Conservation (phyloP, 2,888 invertebrate species). For the Eupithecia dodoneata region DNA sequence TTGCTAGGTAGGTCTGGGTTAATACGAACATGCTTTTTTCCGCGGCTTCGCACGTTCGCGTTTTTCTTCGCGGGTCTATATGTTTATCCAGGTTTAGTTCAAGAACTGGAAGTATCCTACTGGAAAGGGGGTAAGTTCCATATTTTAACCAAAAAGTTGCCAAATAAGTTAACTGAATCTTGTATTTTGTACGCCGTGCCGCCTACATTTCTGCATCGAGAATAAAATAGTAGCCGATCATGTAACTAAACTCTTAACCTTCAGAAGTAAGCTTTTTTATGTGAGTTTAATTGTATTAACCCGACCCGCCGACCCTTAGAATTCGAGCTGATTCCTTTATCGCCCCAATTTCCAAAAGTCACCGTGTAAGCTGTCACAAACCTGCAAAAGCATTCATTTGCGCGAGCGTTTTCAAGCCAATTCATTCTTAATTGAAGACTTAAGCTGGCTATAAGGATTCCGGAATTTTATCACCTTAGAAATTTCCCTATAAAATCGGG, state of each 20-base stretch:
- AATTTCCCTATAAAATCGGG: conserved; percentile 53
- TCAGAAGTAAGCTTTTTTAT: neutral
- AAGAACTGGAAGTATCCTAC: too few relatives aligned
- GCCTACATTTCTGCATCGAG: too few relatives aligned
- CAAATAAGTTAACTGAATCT: too few relatives aligned
- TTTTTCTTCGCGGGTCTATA: too few relatives aligned
- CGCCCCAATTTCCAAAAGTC: conserved; percentile 38
- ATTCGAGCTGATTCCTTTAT: conserved; percentile 27
- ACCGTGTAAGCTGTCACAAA: conserved; percentile 41
- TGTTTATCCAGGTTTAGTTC: too few relatives aligned
- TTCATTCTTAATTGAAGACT: conserved; percentile 49
- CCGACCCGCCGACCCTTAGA: neutral
- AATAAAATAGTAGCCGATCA: too few relatives aligned
- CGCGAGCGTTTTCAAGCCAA: conserved; percentile 40
- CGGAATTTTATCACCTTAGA: conserved; percentile 52
- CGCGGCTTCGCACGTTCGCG: too few relatives aligned
- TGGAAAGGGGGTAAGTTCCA: too few relatives aligned
- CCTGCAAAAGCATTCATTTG: conserved; percentile 33
- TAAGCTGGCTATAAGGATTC: conserved; percentile 50
- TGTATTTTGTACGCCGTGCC: too few relatives aligned
- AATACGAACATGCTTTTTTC: too few relatives aligned
- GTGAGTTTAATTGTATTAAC: neutral
- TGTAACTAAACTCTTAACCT: neutral
- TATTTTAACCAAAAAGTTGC: too few relatives aligned
- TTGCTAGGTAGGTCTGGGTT: too few relatives aligned